Base-by-base conservation (phyloP, 2,113 vertebrate genomes). In the Camelus dromedarius region DNA sequence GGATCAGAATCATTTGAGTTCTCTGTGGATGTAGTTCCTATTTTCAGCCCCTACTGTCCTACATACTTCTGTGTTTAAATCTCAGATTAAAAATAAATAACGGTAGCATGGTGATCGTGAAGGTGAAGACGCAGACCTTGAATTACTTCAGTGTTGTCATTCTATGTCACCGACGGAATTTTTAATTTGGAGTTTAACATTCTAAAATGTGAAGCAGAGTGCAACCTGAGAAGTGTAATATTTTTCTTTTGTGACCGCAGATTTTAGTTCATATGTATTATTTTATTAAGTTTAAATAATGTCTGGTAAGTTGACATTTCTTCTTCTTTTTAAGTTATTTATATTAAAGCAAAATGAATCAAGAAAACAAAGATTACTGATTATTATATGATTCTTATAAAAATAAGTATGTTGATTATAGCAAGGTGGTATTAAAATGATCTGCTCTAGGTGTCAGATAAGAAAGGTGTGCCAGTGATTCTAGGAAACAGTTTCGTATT, bases 111-210 rank as follows among this genome's bases (percentile, higher is more conserved):
- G 18, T 48, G 22, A 38, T 28, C 79, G 1, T 56, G 69, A 79
- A 84, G 11, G 46, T 48, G 42, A 88, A 69, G n/a, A 97, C 54
- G 22, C 67, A 80, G 52, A 79, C 35, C 18, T 87, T 54, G 15
- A 83, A 70, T 67, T 79, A 56, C 12, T 66, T 89, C 32, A 84
- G 18, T 28, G 42, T 13, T 82, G 8, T 46, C 48, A 58, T 58
- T 93, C 26, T 46, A 19, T 73, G 9, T 60, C 60, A 89, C 20
- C 30, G 42, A 7, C 62, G 11, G 3, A 73, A 50, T 84, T 64
- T 92, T 82, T 60, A 82, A 93, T 38, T 77, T 84, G 42, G 2
- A 88, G 13, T 91, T 95, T 56, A 88, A 38, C 72, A 50, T 22
- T 70, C 90, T 62, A 9, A 16, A 85, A 82, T 66, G 8, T 48